Base-by-base conservation (phyloP, 2,113 vertebrate genomes). In the Phaetusa simplex region DNA sequence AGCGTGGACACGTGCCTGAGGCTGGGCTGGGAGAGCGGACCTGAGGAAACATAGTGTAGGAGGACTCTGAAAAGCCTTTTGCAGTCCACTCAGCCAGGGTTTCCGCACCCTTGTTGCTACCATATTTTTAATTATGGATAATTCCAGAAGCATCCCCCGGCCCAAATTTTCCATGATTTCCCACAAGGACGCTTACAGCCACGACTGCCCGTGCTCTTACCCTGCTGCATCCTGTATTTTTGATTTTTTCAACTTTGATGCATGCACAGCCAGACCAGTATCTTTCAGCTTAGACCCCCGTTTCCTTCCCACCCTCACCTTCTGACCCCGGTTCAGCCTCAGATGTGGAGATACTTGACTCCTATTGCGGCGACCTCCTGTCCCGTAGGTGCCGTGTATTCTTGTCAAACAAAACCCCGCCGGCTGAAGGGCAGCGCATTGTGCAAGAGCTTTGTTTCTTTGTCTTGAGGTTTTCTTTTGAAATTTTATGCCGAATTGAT, bases 381-480 rank as follows among this genome's bases (percentile, higher is more conserved):
- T 59, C 78, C 59, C 50, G 61, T 45, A 88, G 91, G 84, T 88
- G 77, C 93, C 61, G 52, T 8, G 81, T 13, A 66, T 82, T 92
- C 88, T 47, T 49, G 71, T 73, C 80, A 69, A 80, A 91, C 93
- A 89, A 78, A 88, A 27, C 76, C 65, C 93, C 36, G 56, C 65
- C 69, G 62, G 74, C 66, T 62, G 71, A 90, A 58, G 3, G 21
- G 49, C 88, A 67, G 83, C 2, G 9, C 70, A 53, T 58, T 82
- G 93, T 85, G 47, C n/a, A 3, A 70, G 62, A 65, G 40, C 89
- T 92, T 96, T 95, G 86, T 95, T 82, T 55, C 86, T 91, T 91
- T 90, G 90, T 94, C 91, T 65, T 22, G 43, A n/a, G 8, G 47
- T 88, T 95, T 91, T 71, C 95, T 81, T 93, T 93, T 56, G 82